Evolutionary conservation across 2,113 vertebrate species (phyloP), one percentile per base, ranked within the genome.

Genomic region (Ammodytes dubius): DNA sequence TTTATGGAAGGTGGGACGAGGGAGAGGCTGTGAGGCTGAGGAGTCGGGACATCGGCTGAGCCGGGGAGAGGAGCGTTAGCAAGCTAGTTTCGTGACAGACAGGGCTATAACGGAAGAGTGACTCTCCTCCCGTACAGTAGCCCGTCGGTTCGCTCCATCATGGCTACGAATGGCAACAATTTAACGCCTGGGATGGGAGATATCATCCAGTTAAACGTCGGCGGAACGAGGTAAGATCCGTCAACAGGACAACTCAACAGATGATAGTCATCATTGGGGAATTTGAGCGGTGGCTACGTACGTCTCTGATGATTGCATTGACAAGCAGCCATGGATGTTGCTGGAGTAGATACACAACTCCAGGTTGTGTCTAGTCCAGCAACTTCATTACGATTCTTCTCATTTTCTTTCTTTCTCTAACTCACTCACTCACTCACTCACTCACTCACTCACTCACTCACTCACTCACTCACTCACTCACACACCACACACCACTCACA

Each of bases 191-290:
- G 95, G 57, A 95, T 96, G 87, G 97, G 97, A 59, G 97, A 99
- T 89, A 99, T 99, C 85, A 96, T 98, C 85, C 97, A 99, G 94
- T 90, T 99, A 14, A 98, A 99, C 87, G 98, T 99, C 79, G 98
- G 98, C 17, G 98, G 98, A 49, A 98, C 97, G 70, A 95, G 97
- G 98, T 99, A 90, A 85, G 91, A 5, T 58, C 58, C 37, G 27
- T 39, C 49, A 13, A 15, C 35, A 3, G 19, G 73, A 64, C 74
- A 59, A 35, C 70, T 57, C n/a, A 15, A 65, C 54, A 64, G 19
- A 53, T 65, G 45, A 63, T 77, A 11, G 67, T 58, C 53, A 53
- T 63, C 49, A 64, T 83, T 63, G 42, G 46, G 61, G 56, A 42
- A 77, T 69, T 43, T 60, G 61, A 77, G 60, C 73, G 60, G 2